These are phyloP conservation scores for Rhabdomys dilectus DNA, from an alignment of 2,113 vertebrate genomes.

Conservation along the genomic window DNA sequence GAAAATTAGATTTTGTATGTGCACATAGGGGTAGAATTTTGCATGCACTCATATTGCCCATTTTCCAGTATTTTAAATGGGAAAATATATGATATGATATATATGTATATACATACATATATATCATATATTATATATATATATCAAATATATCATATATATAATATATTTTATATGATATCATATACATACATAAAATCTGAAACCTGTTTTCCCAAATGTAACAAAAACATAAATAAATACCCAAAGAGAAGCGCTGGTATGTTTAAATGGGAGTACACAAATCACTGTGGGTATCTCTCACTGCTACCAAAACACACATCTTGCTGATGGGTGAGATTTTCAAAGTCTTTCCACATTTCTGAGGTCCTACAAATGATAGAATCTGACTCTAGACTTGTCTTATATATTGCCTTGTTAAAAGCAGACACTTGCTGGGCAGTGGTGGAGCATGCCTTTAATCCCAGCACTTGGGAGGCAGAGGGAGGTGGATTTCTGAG, in stretches of 20 bases:
- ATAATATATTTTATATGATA: too few species aligned
- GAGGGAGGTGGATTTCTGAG: too few species aligned
- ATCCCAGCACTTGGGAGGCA: too few species aligned
- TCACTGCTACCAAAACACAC: not conserved
- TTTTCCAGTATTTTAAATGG: conserved; percentile 14
- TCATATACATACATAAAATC: too few species aligned
- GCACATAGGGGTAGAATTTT: not conserved
- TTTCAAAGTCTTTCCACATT: conserved; percentile 32
- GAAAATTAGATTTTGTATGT: conserved; percentile 16
- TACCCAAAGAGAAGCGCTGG: not conserved
- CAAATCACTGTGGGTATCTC: not conserved
- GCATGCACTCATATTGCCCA: not conserved
- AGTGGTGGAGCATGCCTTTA: too few species aligned
- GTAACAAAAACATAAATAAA: not conserved
- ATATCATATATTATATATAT: not conserved
- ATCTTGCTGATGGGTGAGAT: not conserved
- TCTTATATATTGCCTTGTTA: not conserved
- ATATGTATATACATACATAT: too few species aligned
- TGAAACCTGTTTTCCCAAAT: not conserved
- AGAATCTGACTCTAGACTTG: not conserved
- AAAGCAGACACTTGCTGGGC: not conserved
- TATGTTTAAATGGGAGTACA: not conserved
- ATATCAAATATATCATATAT: not conserved
- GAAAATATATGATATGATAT: not conserved
- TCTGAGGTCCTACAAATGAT: conserved; percentile 8